A percentile compares a stretch with the other conserved stretches of the same genome.
phyloP scores from a whole-genome alignment of 2,113 vertebrate species.

The Damaliscus lunatus region DNA sequence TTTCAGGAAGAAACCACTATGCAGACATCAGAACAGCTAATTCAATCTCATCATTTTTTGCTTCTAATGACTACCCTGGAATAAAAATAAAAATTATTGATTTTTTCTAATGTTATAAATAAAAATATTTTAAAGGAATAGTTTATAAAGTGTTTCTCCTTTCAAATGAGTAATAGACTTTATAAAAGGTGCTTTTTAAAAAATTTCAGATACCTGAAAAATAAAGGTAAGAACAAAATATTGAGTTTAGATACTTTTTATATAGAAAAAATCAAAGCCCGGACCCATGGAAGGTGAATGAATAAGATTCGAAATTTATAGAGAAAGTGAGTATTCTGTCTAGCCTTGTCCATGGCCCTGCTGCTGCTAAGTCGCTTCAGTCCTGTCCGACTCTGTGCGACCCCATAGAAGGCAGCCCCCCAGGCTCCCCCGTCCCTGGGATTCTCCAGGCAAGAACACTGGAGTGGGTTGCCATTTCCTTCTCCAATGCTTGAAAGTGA shows the following conservation, averaged over 20 bases:
- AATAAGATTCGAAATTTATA: background rate
- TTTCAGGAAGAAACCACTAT: background rate
- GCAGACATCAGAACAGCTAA: background rate
- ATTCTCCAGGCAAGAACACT: too few species aligned
- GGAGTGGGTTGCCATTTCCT: too few species aligned
- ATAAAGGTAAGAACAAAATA: constrained; percentile 1
- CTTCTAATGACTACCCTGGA: background rate
- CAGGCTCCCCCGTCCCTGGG: too few species aligned
- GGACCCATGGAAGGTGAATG: background rate
- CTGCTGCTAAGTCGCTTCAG: too few species aligned
- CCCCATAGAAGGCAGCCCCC: too few species aligned
- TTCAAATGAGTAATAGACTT: background rate
- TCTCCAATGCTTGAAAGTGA: too few species aligned
- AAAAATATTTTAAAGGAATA: background rate
- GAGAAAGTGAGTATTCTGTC: background rate
- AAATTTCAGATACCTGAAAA: constrained; percentile 25
- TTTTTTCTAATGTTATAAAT: background rate
- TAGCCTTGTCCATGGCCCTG: background rate
- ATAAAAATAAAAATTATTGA: background rate
- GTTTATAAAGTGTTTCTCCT: background rate
- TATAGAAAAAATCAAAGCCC: background rate
- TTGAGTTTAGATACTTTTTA: background rate
- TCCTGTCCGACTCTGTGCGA: accelerated
- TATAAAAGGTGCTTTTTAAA: background rate
- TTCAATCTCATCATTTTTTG: background rate